Conservation (phyloP, 2,797 vertebrate species). For the Paramormyrops hopkinsi region DNA sequence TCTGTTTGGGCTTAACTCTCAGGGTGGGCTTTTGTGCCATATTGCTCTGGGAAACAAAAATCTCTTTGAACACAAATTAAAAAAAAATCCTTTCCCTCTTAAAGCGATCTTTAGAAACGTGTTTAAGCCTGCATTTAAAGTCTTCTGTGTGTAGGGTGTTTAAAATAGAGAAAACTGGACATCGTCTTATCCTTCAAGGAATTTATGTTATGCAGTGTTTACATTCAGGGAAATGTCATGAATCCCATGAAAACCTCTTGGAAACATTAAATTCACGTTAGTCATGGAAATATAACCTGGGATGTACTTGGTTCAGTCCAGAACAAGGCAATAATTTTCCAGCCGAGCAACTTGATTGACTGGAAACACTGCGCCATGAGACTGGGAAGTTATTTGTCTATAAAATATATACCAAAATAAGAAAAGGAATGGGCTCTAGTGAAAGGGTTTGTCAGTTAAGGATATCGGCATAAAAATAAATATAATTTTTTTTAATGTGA, state of each 20-base stretch:
- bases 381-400: background rate
- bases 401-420: background rate
- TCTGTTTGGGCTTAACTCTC: background rate
- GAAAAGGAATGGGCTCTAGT: background rate
- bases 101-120: background rate
- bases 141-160: background rate
- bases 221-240: background rate
- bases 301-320: background rate
- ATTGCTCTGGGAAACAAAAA: background rate
- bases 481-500: background rate
- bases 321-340: background rate
- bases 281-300: background rate
- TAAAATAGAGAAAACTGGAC: background rate
- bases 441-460: background rate
- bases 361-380: background rate
- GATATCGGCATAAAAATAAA: background rate
- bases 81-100: background rate
- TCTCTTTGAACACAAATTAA: background rate
- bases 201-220: conserved; percentile 1
- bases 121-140: background rate
- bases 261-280: background rate
- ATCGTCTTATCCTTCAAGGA: background rate
- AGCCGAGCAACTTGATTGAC: background rate
- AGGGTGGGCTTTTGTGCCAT: background rate
- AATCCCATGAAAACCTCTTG: background rate